Conservation (phyloP, 2,888 invertebrate species). For the Tinea pellionella region DNA sequence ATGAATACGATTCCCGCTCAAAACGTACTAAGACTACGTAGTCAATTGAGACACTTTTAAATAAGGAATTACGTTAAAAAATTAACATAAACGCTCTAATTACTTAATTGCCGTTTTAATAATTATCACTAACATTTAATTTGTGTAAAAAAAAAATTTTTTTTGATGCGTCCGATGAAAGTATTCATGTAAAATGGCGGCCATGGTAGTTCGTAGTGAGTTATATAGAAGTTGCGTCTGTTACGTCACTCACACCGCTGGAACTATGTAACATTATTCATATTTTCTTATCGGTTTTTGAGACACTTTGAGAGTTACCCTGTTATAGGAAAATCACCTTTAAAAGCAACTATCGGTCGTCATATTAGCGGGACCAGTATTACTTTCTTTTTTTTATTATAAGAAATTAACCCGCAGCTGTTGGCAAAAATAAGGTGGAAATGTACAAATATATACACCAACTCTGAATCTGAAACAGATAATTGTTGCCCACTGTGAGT, state of each 20-base stretch:
- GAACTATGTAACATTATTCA: conserved; percentile 37
- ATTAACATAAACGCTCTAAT: conserved; percentile 16
- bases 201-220: conserved; percentile 34
- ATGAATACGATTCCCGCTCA: too few relatives aligned
- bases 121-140: too few relatives aligned
- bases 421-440: too few relatives aligned
- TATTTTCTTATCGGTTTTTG: conserved; percentile 40
- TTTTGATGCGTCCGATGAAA: background rate
- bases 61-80: conserved; percentile 14
- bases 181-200: conserved; percentile 43
- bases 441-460: too few relatives aligned
- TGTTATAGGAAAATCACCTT: conserved; percentile 29
- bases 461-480: too few relatives aligned
- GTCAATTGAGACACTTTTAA: conserved; percentile 24
- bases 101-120: too few relatives aligned
- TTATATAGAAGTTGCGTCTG: conserved; percentile 56
- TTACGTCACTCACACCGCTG: conserved; percentile 53
- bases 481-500: too few relatives aligned
- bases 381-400: background rate
- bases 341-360: conserved; percentile 16
- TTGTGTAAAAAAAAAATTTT: background rate
- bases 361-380: background rate
- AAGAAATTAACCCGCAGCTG: too few relatives aligned
- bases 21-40: conserved; percentile 17
- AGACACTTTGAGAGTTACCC: conserved; percentile 15